Base-by-base conservation (phyloP, 2,888 invertebrate genomes). In the Sphinx pinastri region DNA sequence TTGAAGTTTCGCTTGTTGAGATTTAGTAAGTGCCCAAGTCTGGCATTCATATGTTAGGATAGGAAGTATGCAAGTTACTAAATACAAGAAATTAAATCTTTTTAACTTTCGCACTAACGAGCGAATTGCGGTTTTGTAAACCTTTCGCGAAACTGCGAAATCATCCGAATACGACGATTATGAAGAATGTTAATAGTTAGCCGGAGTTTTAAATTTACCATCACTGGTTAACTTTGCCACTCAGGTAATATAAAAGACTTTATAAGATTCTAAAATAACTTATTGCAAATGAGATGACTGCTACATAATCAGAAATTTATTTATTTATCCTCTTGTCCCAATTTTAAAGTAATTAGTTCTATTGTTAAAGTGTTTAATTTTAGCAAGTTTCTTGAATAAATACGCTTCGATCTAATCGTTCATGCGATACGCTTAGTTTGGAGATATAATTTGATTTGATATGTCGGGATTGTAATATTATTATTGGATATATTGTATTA, bases 151-250 rank as follows among this genome's bases (percentile, higher is more conserved):
- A 80, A 76, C 77, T 79, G 75, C 75, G 70, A 75, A 81, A 76
- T 75, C 71, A 69, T 75, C 75, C 57, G 74, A 82, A 79, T 73
- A 79, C 80, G 77, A 75, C 78, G 74, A 85, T 84, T 86, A 84
- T 80, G 77, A 82, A 78, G 78, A 78, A 79, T 80, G 80, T 78
- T 84, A 78, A 80, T 79, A 83, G 81, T 81, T 77, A 71, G 58
- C 72, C 70, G 72, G 74, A 83, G 77, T 82, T 77, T 73, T 72
- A 76, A 79, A 78, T 78, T 73, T 63, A 70, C 69, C 57, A 71
- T 69, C 67, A 76, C 77, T 72, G 79, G 77, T 73, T 59, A 74
- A 78, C 78, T 79, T 79, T 70, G 71, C 73, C 75, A 76, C 74
- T 76, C 74, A 77, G 77, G 74, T 78, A 76, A 74, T 73, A 68